Base-by-base conservation (phyloP, 2,113 vertebrate genomes). In the Cyprinodon brontotheroides region DNA sequence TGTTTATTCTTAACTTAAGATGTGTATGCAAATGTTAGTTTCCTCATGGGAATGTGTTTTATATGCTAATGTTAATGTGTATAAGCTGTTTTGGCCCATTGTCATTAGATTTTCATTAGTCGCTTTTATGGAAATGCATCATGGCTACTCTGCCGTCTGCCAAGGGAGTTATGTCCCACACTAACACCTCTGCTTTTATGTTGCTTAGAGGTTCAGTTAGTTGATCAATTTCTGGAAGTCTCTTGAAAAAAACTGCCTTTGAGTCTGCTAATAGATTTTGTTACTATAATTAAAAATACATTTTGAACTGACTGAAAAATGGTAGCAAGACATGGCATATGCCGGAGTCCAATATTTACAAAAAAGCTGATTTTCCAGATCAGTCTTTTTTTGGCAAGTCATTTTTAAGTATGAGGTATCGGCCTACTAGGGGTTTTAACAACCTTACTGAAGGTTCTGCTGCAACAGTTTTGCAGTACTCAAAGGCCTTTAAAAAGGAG, bases 31-130 rank as follows among this genome's bases (percentile, higher is more conserved):
- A 40, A 75, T 77, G 64, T 38, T 72, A 38, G 70, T 40, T 57
- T 70, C 67, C 75, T 81, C 76, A 74, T 76, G 82, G 75, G 79
- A 87, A 89, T 90, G 88, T 83, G 80, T 88, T 91, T 93, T 92
- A 89, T 89, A 92, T 93, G 92, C 86, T 86, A 92, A 92, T 76
- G 82, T 70, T 93, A 91, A 93, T 92, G 90, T 84, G 79, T 82
- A 86, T 90, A 88, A 89, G 87, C 91, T 89, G 86, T 78, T 86
- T 48, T 78, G 81, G 85, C 88, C 82, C 81, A 74, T 89, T 91
- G 81, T 91, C 92, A 90, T 93, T 90, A 92, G 86, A 61, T 85
- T 92, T 89, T 90, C 92, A 92, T 93, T 91, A 93, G 86, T 80
- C 76, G 75, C 50, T 79, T 88, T 91, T 82, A 90, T 92, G 89